phyloP scores from a whole-genome alignment of 2,797 vertebrate genomes.

The Lemur catta region DNA sequence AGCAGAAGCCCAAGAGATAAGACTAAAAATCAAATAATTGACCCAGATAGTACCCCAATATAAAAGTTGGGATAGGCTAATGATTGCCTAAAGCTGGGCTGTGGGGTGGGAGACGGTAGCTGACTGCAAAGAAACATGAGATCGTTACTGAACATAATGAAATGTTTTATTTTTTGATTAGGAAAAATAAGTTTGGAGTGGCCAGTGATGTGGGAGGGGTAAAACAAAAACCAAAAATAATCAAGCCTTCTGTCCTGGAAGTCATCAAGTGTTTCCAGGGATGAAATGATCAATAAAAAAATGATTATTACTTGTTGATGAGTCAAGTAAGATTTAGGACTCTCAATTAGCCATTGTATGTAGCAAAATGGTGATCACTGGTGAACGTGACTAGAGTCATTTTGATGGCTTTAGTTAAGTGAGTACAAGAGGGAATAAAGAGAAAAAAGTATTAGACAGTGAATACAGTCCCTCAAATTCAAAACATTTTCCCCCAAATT shows the following conservation, averaged over 20 bases:
- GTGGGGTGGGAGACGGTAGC: too few species aligned
- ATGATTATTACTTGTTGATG: neutral
- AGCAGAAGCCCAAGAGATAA: neutral
- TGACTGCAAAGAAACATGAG: neutral
- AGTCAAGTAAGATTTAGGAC: neutral
- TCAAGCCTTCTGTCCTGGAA: neutral
- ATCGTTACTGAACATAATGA: neutral
- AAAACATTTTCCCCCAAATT: neutral
- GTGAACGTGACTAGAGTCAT: neutral
- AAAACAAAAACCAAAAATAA: neutral
- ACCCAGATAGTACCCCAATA: fast-evolving
- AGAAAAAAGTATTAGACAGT: neutral
- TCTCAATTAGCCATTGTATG: neutral
- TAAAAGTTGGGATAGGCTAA: neutral
- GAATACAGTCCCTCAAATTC: neutral
- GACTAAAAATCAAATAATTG: neutral
- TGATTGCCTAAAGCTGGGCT: neutral
- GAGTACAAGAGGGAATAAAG: neutral
- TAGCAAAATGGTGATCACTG: neutral
- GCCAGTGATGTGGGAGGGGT: fast-evolving
- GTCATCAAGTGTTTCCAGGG: neutral
- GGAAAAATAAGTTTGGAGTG: neutral
- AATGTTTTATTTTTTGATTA: neutral
- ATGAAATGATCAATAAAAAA: neutral
- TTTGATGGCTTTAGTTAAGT: neutral